Evolutionary conservation across 2,888 invertebrate species (phyloP), one percentile per base, ranked within the genome.

Genomic region (Agriopis aurantiaria): DNA sequence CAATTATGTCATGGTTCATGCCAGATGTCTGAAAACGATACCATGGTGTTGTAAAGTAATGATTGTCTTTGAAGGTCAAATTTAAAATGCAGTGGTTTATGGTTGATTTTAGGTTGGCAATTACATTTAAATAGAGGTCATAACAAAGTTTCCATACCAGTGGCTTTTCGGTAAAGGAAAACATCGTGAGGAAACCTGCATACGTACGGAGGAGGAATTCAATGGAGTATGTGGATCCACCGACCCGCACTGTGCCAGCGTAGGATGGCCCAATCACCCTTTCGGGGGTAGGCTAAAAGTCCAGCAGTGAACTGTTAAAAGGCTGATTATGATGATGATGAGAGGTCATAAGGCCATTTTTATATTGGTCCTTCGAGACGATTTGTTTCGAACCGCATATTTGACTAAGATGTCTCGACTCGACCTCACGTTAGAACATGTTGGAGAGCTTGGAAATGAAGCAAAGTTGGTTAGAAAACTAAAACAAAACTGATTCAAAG

Each of bases 11-110:
- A 65, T 55, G 65, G 55, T 58, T 57, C 57, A 61, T 12, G 56
- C 56, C 58, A 69, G 65, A 65, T 69, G 56, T 61, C 65, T 69
- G 69, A 61, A 51, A 69, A 65, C 46, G 69, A 65, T 69, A 68
- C 57, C 17, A 23, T 49, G 40, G 63, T 55, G 52, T 41, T 59
- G 65, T 66, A 57, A 46, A 8, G 57, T 58, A 63, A 63, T 63
- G 53, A 58, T 46, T 57, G 56, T 61, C 61, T 45, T 67, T 60
- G 23, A 12, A 62, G 57, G 53, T 52, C 53, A n/a, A 23, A 46
- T 17, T 14, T 57, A 17, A 9, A 57, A 43, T 57, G 56, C 43
- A 57, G 43, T 43, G 43, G 56, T 57, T 56, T 56, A 56, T 56
- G 9, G 9, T 4, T 56, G 10, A 0, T 41, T 56, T 56, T 56